These are phyloP conservation scores for Drosophila emarginata DNA, from an alignment of 2,888 invertebrate species.

Conservation along the genomic window DNA sequence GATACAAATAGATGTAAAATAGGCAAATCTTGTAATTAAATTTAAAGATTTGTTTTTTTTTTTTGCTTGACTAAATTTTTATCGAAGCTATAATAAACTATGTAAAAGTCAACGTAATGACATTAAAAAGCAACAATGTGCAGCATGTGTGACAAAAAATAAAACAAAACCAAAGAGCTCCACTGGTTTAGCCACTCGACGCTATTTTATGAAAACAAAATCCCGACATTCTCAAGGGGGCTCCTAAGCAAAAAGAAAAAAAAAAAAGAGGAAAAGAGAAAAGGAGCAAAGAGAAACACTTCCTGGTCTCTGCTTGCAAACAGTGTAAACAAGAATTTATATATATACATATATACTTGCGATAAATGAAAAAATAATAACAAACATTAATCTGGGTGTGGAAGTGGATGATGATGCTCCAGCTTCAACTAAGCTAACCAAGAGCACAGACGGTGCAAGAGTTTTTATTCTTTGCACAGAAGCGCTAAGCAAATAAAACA, in stretches of 20 bases:
- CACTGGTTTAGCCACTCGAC: conserved; percentile 13
- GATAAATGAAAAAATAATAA: conserved; percentile 74
- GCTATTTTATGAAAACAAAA: conserved; percentile 42
- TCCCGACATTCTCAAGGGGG: conserved; percentile 32
- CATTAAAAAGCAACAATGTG: not conserved
- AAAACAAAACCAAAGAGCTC: not conserved
- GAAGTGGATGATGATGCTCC: conserved; percentile 29
- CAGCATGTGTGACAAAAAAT: not conserved
- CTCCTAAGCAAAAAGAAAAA: conserved; percentile 22
- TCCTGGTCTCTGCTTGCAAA: conserved; percentile 34
- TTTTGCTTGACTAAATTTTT: no score
- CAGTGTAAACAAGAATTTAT: conserved; percentile 41
- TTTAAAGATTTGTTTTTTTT: no score
- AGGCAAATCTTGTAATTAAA: no score
- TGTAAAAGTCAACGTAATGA: not conserved
- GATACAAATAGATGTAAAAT: no score
- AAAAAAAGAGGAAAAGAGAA: conserved; percentile 14
- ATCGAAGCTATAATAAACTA: no score
- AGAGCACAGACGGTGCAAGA: conserved; percentile 21
- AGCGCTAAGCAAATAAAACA: conserved; percentile 79
- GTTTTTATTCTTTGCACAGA: conserved; percentile 67
- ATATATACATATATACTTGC: conserved; percentile 27
- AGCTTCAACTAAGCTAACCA: conserved; percentile 27
- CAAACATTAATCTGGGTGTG: conserved; percentile 64
- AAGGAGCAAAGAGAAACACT: conserved; percentile 19